Conservation (phyloP, 2,113 vertebrate species). For the Sitta europaea region DNA sequence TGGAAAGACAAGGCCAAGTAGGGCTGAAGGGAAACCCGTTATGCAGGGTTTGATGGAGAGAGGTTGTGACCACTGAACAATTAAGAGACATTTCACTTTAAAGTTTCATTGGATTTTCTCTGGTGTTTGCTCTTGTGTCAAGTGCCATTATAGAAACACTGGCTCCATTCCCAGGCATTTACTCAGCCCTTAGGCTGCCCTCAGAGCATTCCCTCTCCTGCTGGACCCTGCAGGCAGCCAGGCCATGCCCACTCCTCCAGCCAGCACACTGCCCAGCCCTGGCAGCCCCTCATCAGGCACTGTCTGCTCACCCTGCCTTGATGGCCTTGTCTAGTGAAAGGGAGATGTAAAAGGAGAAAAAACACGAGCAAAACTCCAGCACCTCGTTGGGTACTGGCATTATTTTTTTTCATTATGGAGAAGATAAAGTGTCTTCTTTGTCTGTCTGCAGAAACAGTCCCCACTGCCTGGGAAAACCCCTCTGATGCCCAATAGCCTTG, state of each 20-base stretch:
- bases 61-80: background rate
- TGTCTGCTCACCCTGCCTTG: too few species aligned
- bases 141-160: background rate
- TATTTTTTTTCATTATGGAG: background rate
- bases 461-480: background rate
- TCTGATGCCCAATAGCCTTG: background rate
- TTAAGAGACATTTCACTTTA: background rate
- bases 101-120: background rate
- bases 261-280: background rate
- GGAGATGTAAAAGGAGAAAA: background rate
- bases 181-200: accelerated
- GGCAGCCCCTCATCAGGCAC: accelerated
- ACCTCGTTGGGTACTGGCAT: accelerated
- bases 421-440: accelerated
- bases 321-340: background rate
- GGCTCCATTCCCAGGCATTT: background rate
- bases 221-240: accelerated
- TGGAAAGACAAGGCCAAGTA: background rate
- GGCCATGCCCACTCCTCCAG: background rate
- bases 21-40: background rate
- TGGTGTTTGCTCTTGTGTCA: background rate
- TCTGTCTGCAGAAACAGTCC: background rate
- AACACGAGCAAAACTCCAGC: background rate
- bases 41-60: background rate
- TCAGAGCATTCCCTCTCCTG: background rate